These are phyloP conservation scores for Lutraria rhynchaena DNA, from an alignment of 1,140 invertebrate species.

Conservation along the genomic window DNA sequence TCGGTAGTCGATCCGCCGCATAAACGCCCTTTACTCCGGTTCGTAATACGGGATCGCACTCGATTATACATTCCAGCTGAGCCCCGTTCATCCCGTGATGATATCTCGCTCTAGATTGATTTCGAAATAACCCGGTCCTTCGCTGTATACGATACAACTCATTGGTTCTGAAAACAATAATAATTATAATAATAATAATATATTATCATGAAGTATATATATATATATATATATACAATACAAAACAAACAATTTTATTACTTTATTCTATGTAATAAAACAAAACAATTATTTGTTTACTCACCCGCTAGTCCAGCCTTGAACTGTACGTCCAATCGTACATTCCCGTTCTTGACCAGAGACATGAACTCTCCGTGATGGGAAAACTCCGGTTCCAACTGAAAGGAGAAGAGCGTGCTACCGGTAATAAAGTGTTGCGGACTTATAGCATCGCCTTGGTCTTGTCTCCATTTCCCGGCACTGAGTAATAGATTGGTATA, in stretches of 20 bases:
- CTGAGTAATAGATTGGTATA: conserved; percentile 7
- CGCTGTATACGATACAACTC: conserved; percentile 47
- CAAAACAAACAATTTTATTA: not conserved
- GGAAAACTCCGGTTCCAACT: conserved; percentile 47
- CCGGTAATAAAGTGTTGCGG: conserved; percentile 6
- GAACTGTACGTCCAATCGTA: conserved; percentile 55
- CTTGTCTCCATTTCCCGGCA: conserved; percentile 14
- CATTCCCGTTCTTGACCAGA: conserved; percentile 57
- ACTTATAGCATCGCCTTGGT: conserved; percentile 15
- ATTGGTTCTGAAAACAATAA: conserved; percentile 23
- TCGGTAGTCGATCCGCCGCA: conserved; percentile 24
- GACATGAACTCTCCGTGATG: conserved; percentile 40
- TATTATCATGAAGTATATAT: not conserved
- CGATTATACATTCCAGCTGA: conserved; percentile 39
- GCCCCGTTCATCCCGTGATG: conserved; percentile 9
- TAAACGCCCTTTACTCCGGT: conserved; percentile 1
- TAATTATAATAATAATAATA: conserved; percentile 3
- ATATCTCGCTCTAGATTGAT: conserved; percentile 56
- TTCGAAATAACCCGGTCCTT: conserved; percentile 52
- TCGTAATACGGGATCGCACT: conserved; percentile 48
- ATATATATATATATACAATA: not conserved
- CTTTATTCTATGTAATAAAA: not conserved
- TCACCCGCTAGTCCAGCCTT: conserved; percentile 10
- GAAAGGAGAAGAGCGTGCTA: too few relatives aligned
- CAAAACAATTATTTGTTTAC: not conserved